A percentile compares a stretch with the other conserved stretches of the same genome.
These are phyloP conservation scores for zebrafish (Danio rerio) DNA, from an alignment of 2,113 vertebrate species.

Conservation along the genomic window DNA sequence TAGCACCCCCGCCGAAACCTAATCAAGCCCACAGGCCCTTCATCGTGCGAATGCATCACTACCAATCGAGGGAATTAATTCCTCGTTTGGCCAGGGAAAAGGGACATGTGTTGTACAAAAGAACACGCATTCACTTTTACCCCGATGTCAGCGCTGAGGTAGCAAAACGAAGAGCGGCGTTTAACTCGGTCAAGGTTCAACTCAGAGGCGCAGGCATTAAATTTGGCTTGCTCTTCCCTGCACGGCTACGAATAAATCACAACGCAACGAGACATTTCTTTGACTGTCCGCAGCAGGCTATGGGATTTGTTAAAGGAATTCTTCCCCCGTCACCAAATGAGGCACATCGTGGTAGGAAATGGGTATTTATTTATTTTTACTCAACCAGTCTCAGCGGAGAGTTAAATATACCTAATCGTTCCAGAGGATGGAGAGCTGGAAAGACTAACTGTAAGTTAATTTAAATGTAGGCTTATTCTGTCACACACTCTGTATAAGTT, in stretches of 20 bases:
- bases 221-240: not conserved
- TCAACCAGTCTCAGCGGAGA: not conserved
- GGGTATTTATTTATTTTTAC: not conserved
- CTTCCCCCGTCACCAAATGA: not conserved
- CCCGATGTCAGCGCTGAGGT: not conserved
- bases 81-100: not conserved
- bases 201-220: not conserved
- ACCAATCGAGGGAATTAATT: not conserved
- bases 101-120: constrained; percentile 1
- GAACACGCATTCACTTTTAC: not conserved
- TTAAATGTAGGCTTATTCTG: not conserved
- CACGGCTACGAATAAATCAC: not conserved
- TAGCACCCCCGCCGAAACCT: not conserved
- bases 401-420: not conserved
- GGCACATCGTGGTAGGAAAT: not conserved
- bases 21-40: constrained; percentile 1
- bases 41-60: not conserved
- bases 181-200: not conserved
- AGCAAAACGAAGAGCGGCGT: not conserved
- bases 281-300: not conserved
- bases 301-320: not conserved
- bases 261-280: not conserved
- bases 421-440: not conserved
- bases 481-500: not conserved
- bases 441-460: not conserved